Evolutionary conservation across 2,113 vertebrate species (phyloP).

Genomic region (Smithornis capensis): DNA sequence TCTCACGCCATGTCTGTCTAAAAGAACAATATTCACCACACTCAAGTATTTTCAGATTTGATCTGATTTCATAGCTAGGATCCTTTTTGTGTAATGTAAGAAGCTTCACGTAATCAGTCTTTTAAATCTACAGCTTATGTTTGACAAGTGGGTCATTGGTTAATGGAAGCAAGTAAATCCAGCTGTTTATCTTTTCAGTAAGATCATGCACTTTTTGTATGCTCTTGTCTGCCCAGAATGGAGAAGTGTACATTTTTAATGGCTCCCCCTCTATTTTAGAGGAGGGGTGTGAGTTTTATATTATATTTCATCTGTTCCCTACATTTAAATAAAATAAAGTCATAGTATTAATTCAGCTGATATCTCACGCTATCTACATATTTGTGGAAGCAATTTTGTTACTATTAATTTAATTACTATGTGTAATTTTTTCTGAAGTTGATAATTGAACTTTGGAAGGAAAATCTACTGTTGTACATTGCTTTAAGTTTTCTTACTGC

Average conservation of each 20-base stretch:
- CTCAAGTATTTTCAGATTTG: not conserved
- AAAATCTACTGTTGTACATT: not conserved
- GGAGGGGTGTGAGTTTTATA: not conserved
- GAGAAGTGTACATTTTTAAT: conserved; percentile 19
- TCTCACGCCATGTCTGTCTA: not conserved
- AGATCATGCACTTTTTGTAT: not conserved
- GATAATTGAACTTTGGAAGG: not conserved
- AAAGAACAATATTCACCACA: not conserved
- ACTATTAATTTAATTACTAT: not conserved
- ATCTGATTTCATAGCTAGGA: conserved; percentile 12
- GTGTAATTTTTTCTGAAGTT: not conserved
- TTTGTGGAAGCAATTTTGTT: not conserved
- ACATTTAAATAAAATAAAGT: not conserved
- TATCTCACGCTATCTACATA: not conserved
- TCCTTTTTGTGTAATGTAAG: conserved; percentile 21
- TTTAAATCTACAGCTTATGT: conserved; percentile 57
- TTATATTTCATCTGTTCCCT: not conserved
- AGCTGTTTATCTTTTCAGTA: conserved; percentile 53
- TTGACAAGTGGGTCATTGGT: conserved; percentile 64
- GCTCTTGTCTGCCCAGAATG: not conserved
- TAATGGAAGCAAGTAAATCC: conserved; percentile 62
- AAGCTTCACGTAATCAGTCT: conserved; percentile 48
- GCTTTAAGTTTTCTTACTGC: not conserved
- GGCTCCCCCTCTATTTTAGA: not conserved
- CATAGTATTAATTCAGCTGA: not conserved